Conservation (phyloP, 1,140 invertebrate species). For the Hestina assimilis region DNA sequence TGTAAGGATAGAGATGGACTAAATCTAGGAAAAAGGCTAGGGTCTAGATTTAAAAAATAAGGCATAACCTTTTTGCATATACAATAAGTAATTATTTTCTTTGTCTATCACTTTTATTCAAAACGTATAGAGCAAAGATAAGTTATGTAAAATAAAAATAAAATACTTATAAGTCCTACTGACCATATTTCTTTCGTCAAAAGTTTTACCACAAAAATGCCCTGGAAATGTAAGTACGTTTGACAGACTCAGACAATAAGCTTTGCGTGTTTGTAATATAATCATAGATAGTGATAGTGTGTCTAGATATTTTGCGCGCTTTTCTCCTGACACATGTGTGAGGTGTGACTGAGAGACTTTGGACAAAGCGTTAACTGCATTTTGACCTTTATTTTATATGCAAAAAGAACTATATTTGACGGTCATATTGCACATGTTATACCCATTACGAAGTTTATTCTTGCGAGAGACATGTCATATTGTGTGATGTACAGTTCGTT, state of each 20-base stretch:
- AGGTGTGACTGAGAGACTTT: neutral
- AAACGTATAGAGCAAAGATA: too few species aligned
- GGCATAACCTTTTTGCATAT: too few species aligned
- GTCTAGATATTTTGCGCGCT: neutral
- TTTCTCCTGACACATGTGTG: slow-evolving; percentile 8
- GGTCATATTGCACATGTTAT: neutral
- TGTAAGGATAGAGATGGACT: too few species aligned
- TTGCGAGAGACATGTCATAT: neutral
- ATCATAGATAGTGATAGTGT: too few species aligned
- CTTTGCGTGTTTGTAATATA: too few species aligned
- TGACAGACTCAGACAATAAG: neutral
- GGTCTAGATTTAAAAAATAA: too few species aligned
- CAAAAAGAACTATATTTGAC: neutral
- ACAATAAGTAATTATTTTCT: too few species aligned
- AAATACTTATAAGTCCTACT: too few species aligned
- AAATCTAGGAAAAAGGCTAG: too few species aligned
- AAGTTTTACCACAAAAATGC: too few species aligned
- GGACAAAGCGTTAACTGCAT: neutral
- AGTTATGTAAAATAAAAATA: too few species aligned
- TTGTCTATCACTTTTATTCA: slow-evolving; percentile 1
- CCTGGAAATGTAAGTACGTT: neutral
- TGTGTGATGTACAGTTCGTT: slow-evolving; percentile 1
- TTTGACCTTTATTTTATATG: neutral
- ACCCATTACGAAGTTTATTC: neutral
- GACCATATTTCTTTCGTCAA: too few species aligned